Base-by-base conservation (phyloP, 2,113 vertebrate genomes). In the Leptosomus discolor region DNA sequence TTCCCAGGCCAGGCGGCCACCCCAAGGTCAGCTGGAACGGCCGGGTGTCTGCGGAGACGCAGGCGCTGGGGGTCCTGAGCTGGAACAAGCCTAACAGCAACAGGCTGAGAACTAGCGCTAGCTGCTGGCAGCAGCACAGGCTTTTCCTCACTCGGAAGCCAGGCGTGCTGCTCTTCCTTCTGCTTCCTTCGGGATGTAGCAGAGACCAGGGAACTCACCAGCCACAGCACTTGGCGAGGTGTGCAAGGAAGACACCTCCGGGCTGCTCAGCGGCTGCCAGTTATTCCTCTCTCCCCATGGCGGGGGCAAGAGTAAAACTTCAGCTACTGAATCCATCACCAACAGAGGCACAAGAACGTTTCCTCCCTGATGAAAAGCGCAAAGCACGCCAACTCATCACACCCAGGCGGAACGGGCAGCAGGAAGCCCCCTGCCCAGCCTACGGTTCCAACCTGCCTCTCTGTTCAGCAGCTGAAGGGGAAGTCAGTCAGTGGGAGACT, bases 141-240 rank as follows among this genome's bases (percentile, higher is more conserved):
- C 22, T 36, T 45, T 27, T 64, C 37, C 39, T 7, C 39, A 68
- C 43, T 54, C 7, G 4, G 56, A 46, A 84, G 63, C 46, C 12
- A 43, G 37, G n/a, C 53, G 34, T 73, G 48, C 88, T 90, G 96
- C 71, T 91, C 85, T 51, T 77, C 90, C 77, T 77, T 64, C 88
- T 94, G 88, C 63, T 64, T 84, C 92, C 85, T 51, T 43, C 0
- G 10, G 92, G 91, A 81, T 69, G 77, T 12, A 57, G 81, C 77
- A 76, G 53, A 67, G 57, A 53, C 41, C 87, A 37, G 46, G 84
- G 81, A 86, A 60, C 48, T 37, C 37, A 4, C 6, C 86, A 78
- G 86, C 20, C 74, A 14, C 50, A 12, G 39, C 6, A 1, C n/a
- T 4, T 4, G 37, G 82, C 36, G 10, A 14, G 7, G 23, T 1